A percentile compares a stretch with the other conserved stretches of the same genome.
phyloP scores from a whole-genome alignment of 1,140 invertebrate genomes.

The Archegozetes longisetosus region DNA sequence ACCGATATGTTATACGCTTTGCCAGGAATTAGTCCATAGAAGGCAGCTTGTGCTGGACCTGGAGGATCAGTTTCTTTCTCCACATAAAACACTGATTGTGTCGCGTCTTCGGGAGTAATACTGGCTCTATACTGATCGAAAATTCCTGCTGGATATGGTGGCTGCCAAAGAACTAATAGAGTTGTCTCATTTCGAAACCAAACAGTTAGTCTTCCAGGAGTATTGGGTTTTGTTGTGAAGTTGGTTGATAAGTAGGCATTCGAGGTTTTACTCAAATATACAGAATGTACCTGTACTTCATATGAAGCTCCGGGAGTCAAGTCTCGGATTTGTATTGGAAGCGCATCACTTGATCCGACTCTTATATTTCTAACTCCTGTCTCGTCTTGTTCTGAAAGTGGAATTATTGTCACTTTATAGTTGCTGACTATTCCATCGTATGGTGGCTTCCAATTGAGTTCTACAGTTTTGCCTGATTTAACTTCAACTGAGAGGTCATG shows the following conservation, averaged over 20 bases:
- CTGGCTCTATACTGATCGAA: constrained; percentile 33
- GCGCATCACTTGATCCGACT: constrained; percentile 42
- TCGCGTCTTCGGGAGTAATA: constrained; percentile 71
- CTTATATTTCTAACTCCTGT: constrained; percentile 41
- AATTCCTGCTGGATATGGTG: constrained; percentile 68
- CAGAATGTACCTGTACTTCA: constrained; percentile 70
- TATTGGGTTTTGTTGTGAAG: constrained; percentile 84
- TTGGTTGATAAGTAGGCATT: constrained; percentile 71
- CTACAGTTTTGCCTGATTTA: constrained; percentile 57
- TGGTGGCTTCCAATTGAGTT: constrained; percentile 69
- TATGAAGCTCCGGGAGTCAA: constrained; percentile 73
- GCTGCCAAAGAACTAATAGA: constrained; percentile 79
- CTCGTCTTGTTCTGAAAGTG: constrained; percentile 42
- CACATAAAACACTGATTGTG: constrained; percentile 68
- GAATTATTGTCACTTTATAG: constrained; percentile 55
- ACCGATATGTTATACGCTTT: constrained; percentile 78
- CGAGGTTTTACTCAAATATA: constrained; percentile 72
- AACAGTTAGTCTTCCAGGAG: constrained; percentile 87
- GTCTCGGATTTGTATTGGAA: constrained; percentile 53
- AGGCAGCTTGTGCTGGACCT: constrained; percentile 78
- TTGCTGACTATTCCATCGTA: constrained; percentile 56
- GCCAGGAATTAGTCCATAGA: constrained; percentile 70
- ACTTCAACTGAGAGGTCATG: constrained; percentile 49
- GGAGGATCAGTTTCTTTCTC: constrained; percentile 82
- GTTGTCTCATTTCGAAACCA: constrained; percentile 93